Percentiles rank a stretch among this genome's conserved stretches.
These are phyloP conservation scores for Drosophila repletoides DNA, from an alignment of 1,140 invertebrate genomes.

Conservation along the genomic window DNA sequence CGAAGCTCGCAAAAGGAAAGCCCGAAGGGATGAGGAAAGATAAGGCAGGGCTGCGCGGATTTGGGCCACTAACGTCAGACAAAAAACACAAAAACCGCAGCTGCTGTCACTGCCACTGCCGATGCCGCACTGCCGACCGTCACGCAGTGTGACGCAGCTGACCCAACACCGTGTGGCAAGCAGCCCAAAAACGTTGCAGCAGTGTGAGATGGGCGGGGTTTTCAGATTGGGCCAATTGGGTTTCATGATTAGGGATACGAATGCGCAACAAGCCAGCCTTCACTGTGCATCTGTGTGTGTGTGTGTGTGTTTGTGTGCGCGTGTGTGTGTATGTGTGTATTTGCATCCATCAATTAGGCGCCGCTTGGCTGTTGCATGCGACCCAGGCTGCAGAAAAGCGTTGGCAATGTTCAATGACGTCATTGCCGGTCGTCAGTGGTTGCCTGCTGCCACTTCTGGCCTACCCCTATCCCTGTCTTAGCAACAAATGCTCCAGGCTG, in stretches of 20 bases:
- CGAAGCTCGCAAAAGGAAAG: background rate
- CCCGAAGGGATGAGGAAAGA: background rate
- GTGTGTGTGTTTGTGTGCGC: too few species aligned
- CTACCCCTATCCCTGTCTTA: background rate
- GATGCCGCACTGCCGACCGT: slow-evolving; percentile 9
- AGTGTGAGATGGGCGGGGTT: too few species aligned
- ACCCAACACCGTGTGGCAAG: background rate
- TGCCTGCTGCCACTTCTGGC: background rate
- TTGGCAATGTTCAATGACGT: slow-evolving; percentile 34
- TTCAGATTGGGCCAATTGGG: too few species aligned
- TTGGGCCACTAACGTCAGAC: slow-evolving; percentile 44
- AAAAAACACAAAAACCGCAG: background rate
- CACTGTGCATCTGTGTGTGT: too few species aligned
- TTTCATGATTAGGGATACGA: too few species aligned
- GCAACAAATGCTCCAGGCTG: background rate
- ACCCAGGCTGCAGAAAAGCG: background rate
- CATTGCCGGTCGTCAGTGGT: slow-evolving; percentile 27
- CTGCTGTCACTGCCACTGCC: background rate
- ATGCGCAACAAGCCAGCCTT: too few species aligned
- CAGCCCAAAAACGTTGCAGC: too few species aligned
- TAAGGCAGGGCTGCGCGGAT: background rate
- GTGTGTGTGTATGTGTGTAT: too few species aligned
- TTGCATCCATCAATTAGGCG: slow-evolving; percentile 15
- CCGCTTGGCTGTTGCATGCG: background rate
- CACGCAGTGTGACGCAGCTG: slow-evolving; percentile 6